Evolutionary conservation across 1,140 invertebrate species (phyloP).

Genomic region (Wiebesia pumilae): DNA sequence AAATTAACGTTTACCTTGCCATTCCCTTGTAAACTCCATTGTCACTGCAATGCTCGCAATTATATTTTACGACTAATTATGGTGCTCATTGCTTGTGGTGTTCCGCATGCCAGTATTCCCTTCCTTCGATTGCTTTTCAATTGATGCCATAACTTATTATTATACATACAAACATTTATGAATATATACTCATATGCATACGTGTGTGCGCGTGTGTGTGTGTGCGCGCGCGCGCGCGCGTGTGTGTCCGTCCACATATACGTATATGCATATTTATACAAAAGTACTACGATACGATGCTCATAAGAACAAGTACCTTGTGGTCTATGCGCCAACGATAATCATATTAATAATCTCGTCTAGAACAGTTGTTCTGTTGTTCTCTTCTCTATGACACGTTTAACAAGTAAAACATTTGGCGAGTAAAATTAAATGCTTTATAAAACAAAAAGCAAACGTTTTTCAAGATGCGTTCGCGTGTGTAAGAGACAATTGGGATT

Average conservation of each 20-base stretch:
- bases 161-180: too few relatives aligned
- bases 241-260: neutral
- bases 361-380: neutral
- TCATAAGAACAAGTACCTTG: neutral
- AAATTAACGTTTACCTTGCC: neutral
- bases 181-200: too few relatives aligned
- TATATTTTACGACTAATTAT: neutral
- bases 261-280: neutral
- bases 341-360: slow-evolving; percentile 14
- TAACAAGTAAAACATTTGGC: slow-evolving; percentile 25
- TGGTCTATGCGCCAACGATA: neutral
- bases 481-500: neutral
- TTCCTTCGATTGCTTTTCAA: neutral
- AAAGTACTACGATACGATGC: neutral
- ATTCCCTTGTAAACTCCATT: neutral
- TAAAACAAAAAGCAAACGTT: neutral
- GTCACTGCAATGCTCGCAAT: neutral
- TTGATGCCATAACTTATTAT: neutral
- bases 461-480: slow-evolving; percentile 17
- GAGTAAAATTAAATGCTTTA: slow-evolving; percentile 9
- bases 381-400: neutral
- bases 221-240: too few relatives aligned
- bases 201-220: too few relatives aligned
- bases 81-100: neutral
- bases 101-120: neutral